Percentiles rank a stretch among this genome's conserved stretches.
These are phyloP conservation scores for Laticauda colubrina DNA, from an alignment of 2,113 vertebrate species.

Conservation along the genomic window DNA sequence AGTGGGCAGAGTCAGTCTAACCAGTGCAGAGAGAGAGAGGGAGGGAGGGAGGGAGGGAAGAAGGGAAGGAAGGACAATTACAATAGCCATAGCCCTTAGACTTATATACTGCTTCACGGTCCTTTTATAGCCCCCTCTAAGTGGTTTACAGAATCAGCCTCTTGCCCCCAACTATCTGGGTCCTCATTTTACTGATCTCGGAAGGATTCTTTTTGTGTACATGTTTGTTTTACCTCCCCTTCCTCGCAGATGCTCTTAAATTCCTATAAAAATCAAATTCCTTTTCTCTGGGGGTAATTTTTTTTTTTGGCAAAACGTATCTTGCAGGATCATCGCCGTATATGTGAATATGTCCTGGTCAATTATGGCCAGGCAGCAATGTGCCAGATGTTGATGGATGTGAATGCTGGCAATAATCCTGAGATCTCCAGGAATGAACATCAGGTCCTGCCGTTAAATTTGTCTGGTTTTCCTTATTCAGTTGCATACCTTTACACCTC, in stretches of 20 bases:
- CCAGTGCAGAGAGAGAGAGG: too few species aligned
- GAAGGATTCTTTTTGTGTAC: too few species aligned
- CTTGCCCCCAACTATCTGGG: too few species aligned
- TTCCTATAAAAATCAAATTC: not conserved
- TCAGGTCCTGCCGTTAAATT: not conserved
- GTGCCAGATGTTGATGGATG: conserved; percentile 69
- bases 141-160: too few species aligned
- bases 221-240: not conserved
- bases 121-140: too few species aligned
- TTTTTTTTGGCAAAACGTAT: not conserved
- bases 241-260: not conserved
- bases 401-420: not conserved
- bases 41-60: too few species aligned
- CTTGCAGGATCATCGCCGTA: conserved; percentile 71
- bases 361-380: conserved; percentile 70
- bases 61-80: too few species aligned
- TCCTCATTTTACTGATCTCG: too few species aligned
- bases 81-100: too few species aligned
- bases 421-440: not conserved
- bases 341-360: conserved; percentile 73
- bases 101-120: too few species aligned
- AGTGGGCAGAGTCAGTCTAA: too few species aligned
- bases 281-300: not conserved
- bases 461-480: not conserved
- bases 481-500: not conserved